Conservation (phyloP, 1,140 invertebrate genomes). For the Cydia fagiglandana region DNA sequence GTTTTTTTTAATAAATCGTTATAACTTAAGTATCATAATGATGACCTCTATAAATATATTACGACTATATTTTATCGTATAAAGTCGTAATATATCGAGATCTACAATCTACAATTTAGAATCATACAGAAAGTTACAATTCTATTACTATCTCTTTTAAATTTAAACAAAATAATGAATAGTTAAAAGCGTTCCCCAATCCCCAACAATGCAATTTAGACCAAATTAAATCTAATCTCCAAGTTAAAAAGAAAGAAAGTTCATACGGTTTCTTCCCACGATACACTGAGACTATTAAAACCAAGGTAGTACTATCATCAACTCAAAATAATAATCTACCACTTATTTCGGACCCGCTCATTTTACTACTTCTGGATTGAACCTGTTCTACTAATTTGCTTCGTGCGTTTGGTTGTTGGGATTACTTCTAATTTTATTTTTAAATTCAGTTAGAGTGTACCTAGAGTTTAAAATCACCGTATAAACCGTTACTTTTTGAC, state of each 20-base stretch:
- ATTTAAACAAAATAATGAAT: background rate
- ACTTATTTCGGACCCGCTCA: conserved; percentile 65
- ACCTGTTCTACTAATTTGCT: conserved; percentile 25
- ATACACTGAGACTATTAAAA: conserved; percentile 54
- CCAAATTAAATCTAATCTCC: conserved; percentile 21
- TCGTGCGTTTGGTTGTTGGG: background rate
- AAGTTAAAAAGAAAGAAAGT: conserved; percentile 27
- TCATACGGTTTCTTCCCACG: conserved; percentile 55
- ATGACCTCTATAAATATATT: no score
- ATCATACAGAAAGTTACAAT: no score
- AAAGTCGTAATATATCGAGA: no score
- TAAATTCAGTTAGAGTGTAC: background rate
- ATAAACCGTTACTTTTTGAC: no score
- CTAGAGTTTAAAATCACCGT: background rate
- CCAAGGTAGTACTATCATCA: conserved; percentile 65
- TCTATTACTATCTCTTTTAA: background rate
- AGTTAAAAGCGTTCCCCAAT: conserved; percentile 38
- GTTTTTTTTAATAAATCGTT: no score
- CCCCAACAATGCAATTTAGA: conserved; percentile 37
- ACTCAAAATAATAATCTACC: conserved; percentile 60
- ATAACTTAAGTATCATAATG: no score
- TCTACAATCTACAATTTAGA: no score
- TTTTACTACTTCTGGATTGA: conserved; percentile 50
- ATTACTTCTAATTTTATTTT: background rate
- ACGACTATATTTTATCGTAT: no score